Base-by-base conservation (phyloP, 1,140 invertebrate genomes). In the Macrobrachium rosenbergii region DNA sequence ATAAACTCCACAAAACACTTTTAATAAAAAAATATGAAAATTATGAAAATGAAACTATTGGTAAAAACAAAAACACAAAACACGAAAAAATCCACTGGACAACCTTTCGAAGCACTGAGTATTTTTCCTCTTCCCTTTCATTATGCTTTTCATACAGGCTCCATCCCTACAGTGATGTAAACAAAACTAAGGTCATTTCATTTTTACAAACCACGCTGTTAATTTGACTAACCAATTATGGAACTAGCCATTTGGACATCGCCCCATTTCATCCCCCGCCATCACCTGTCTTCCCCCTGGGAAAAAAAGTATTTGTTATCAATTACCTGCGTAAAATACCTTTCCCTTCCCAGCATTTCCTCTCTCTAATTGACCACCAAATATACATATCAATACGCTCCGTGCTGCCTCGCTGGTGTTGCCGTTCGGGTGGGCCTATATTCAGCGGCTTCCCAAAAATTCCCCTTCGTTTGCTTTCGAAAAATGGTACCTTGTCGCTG, bases 351-450 rank as follows among this genome's bases (percentile, higher is more conserved):
- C 69, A 62, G 23, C 43, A 14, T 21, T 77, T 77, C 60, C 73
- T 10, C 17, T 21, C 73, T 37, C 76, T 86, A 86, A 86, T 86
- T 79, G 83, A 86, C 77, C 83, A 21, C 83, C 17, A 86, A 63
- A 80, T 86, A 86, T 86, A 86, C 83, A 86, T 86, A 86, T 79
- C 83, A 86, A 86, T 86, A 80, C 77, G 72, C 77, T 58, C 62
- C 63, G 60, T 64, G 60, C 16, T 23, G 37, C 75, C 52, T 37
- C 7, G 58, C 19, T 60, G 8, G 58, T 63, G 21, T 63, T 43
- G 52, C 43, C 43, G 59, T 80, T 60, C 60, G 19, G 28, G 58
- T 21, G 23, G 58, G 17, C 23, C 21, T 23, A 80, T 80, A 62
- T 62, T 80, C 11, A 60, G 45, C 37, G 28, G 37, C 52, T 8